A percentile compares a stretch with the other conserved stretches of the same genome.
Evolutionary conservation across 2,888 invertebrate genomes (phyloP).

Genomic region (Thera britannica): DNA sequence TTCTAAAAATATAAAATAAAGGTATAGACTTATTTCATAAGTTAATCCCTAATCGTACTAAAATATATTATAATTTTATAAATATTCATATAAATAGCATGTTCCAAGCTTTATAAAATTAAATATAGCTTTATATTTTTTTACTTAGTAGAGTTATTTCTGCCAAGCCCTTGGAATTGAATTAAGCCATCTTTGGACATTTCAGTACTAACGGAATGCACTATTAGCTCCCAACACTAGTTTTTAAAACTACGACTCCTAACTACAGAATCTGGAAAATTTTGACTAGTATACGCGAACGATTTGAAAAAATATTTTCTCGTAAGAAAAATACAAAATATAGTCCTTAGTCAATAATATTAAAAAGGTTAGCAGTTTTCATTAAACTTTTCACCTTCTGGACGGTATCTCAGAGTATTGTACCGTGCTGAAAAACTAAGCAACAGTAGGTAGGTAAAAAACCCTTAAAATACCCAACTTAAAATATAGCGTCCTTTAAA

Average conservation of each 20-base stretch:
- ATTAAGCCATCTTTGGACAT: constrained; percentile 31
- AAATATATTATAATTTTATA: not conserved
- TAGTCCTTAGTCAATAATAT: not conserved
- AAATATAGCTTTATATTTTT: constrained; percentile 1
- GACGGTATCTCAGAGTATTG: constrained; percentile 17
- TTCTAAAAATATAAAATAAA: not conserved
- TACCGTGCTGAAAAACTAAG: not conserved
- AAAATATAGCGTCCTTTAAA: not conserved
- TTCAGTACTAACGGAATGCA: constrained; percentile 32
- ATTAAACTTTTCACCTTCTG: constrained; percentile 6
- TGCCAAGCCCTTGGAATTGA: constrained; percentile 36
- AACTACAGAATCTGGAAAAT: constrained; percentile 17
- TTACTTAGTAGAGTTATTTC: not conserved
- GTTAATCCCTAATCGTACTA: not conserved
- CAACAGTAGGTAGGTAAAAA: not conserved
- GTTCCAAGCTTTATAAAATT: not conserved
- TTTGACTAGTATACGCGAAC: constrained; percentile 27
- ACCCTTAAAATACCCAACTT: not conserved
- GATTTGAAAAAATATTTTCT: not conserved
- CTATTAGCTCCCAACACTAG: constrained; percentile 17
- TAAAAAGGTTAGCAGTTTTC: not conserved
- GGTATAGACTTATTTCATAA: constrained; percentile 1
- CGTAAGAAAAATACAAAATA: not conserved
- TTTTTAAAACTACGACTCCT: constrained; percentile 19
- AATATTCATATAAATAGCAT: not conserved